Percentiles rank a stretch among this genome's conserved stretches.
phyloP scores from a whole-genome alignment of 2,888 invertebrate species.

The Acanthococcus lagerstroemiae region DNA sequence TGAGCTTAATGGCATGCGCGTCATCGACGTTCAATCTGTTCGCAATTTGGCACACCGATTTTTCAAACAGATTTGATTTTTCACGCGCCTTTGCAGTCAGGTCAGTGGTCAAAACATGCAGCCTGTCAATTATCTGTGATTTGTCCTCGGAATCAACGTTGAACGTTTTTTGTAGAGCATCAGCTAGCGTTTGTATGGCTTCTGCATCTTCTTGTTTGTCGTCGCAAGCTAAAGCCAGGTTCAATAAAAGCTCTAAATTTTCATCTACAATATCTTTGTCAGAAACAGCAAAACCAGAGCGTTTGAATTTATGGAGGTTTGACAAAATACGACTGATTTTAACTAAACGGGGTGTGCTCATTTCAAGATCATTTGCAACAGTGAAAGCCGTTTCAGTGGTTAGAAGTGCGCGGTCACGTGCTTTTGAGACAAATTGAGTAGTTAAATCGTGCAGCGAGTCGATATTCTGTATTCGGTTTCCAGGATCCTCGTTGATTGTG shows the following conservation, averaged over 20 bases:
- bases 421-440: not conserved
- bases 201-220: not conserved
- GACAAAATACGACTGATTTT: slow-evolving; percentile 44
- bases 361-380: not conserved
- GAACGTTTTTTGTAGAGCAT: not conserved
- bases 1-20: not conserved
- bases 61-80: not conserved
- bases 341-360: slow-evolving; percentile 39
- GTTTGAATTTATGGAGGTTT: slow-evolving; percentile 11
- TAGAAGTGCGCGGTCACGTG: not conserved
- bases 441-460: not conserved
- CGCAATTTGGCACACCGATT: not conserved
- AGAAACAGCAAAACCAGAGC: not conserved
- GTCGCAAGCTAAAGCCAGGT: not conserved
- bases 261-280: slow-evolving; percentile 1
- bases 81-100: not conserved
- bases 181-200: not conserved
- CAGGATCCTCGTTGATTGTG: not conserved
- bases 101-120: slow-evolving; percentile 1
- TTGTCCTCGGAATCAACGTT: not conserved
- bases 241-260: not conserved
- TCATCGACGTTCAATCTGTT: not conserved
- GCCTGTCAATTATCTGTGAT: not conserved
- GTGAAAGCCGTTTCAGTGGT: not conserved
- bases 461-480: not conserved